Base-by-base conservation (phyloP, 2,888 invertebrate genomes). In the Harpalus rubripes region DNA sequence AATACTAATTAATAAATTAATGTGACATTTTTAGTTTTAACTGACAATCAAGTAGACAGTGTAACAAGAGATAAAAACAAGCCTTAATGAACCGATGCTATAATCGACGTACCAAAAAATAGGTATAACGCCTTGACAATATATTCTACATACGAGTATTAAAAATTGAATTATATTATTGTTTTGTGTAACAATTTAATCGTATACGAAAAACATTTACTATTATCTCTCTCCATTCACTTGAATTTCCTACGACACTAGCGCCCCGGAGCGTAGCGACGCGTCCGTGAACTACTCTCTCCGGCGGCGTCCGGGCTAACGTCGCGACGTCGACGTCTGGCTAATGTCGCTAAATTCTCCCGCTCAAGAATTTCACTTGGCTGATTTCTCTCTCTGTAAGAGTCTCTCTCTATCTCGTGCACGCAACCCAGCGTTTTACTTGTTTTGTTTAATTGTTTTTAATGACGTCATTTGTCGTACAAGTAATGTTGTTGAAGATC, bases 381-480 rank as follows among this genome's bases (percentile, higher is more conserved):
- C 52, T 74, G 41, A 74, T 74, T 74, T 74, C 41, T 74, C 41
- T 52, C 44, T 52, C 44, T 52, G 32, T 32, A 4, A 32, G 68
- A 26, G 41, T 68, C 68, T 32, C 32, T n/a, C 41, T 15, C 68
- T 41, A 12, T 63, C 18, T n/a, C n/a, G n/a, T n/a, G 68, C 68
- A 39, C 32, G 68, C 68, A 41, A 68, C 16, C 12, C 26, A 74
- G 8, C 16, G 44, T 44, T 44, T 41, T 44, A 74, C 22, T 74
- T 74, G 72, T 74, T 74, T 74, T 74, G 72, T 74, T 74, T 74
- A 74, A 74, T 74, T 74, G 72, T 74, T 74, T 74, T 74, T 41
- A 74, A 74, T 74, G 72, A 74, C 72, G 44, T 22, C 72, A 74
- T 74, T 74, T 74, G 72, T 74, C 41, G 18, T 44, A 22, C 15